These are phyloP conservation scores for Chaetogeoica ovagalla DNA, from an alignment of 2,888 invertebrate species.

Conservation along the genomic window DNA sequence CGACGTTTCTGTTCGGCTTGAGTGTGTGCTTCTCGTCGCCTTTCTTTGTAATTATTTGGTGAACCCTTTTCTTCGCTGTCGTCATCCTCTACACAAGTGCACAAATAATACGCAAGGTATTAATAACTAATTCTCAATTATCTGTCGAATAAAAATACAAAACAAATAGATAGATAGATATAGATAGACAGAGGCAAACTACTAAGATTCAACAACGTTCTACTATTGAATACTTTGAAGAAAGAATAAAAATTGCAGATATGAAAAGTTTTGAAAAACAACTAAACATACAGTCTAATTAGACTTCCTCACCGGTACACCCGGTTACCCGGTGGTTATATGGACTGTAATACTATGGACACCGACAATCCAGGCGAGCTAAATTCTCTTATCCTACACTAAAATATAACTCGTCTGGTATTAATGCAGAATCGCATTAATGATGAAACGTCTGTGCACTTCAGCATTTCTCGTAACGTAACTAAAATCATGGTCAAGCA, in stretches of 20 bases:
- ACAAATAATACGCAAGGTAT: conserved; percentile 41
- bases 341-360: conserved; percentile 36
- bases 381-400: conserved; percentile 31
- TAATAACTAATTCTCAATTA: conserved; percentile 56
- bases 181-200: conserved; percentile 24
- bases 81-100: conserved; percentile 65
- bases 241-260: conserved; percentile 25
- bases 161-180: background rate
- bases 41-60: conserved; percentile 85
- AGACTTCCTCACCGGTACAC: background rate
- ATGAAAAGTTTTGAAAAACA: conserved; percentile 30
- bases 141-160: background rate
- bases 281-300: conserved; percentile 41
- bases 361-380: conserved; percentile 24
- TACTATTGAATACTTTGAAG: conserved; percentile 11
- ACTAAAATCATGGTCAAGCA: conserved; percentile 42
- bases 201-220: background rate
- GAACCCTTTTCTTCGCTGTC: conserved; percentile 65
- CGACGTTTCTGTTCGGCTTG: conserved; percentile 95
- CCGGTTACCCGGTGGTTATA: conserved; percentile 14
- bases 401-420: conserved; percentile 28
- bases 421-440: conserved; percentile 21
- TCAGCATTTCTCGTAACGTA: conserved; percentile 29
- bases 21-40: conserved; percentile 92
- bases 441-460: conserved; percentile 25